Base-by-base conservation (phyloP, 2,113 vertebrate species). In the Cynopterus brachyotis region DNA sequence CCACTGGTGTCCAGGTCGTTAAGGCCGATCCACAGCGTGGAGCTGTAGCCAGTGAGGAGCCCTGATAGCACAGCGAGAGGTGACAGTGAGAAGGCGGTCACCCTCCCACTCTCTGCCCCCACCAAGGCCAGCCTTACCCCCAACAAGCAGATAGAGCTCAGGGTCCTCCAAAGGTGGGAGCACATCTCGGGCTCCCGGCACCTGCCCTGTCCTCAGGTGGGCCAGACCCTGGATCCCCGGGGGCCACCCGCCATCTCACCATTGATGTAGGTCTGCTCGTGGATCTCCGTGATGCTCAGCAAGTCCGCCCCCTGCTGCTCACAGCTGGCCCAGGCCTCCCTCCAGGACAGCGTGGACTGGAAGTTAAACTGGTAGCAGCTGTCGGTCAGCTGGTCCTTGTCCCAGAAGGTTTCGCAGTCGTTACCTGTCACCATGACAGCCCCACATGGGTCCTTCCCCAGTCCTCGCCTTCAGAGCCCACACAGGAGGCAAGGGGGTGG, bases 321-420 rank as follows among this genome's bases (percentile, higher is more conserved):
- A 16, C 99, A 99, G 94, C 99, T 99, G 98, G 99, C 99, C 98
- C 99, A 99, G 42, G 99, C 99, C 96, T 99, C 99, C 32, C 98
- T 98, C 99, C 99, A 99, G 0, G 99, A 99, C 97, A 99, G 98
- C 0, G 99, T 99, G 0, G 99, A 99, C 98, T 99, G 99, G 98
- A 99, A 99, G 98, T 99, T 99, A 98, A 99, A 99, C 98, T 99
- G 99, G 98, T 99, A 99, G 98, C 99, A 99, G 98, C 99, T 99
- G 97, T 99, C 98, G 3, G 99, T 99, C 98, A 99, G 98, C 4
- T 99, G 99, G 98, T 99, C 99, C 47, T 98, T 99, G 96, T 99
- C 99, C 99, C 99, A 99, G 94, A 99, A 99, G 0, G 99, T 99
- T 98, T 99, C 99, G 3, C 99, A 99, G 98, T 99, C 99, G 0